These are phyloP conservation scores for Orthochromis indermauri DNA, from an alignment of 2,113 vertebrate genomes.

Conservation along the genomic window DNA sequence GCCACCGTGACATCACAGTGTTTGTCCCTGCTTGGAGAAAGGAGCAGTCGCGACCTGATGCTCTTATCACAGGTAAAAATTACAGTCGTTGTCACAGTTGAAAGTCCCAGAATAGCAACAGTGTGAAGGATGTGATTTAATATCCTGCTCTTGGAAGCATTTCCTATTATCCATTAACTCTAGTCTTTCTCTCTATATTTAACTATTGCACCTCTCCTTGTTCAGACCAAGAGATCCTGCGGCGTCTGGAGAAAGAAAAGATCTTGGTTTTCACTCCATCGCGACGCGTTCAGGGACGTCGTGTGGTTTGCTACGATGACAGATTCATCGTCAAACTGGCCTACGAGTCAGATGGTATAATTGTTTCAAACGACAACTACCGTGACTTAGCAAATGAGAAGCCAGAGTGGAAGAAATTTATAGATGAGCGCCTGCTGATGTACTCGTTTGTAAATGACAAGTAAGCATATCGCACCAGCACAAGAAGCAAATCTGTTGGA, in stretches of 20 bases:
- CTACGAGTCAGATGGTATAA: constrained; percentile 92
- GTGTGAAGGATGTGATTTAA: background rate
- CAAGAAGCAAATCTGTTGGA: background rate
- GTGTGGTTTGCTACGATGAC: constrained; percentile 97
- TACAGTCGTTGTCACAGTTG: background rate
- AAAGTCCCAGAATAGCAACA: background rate
- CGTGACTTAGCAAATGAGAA: constrained; percentile 94
- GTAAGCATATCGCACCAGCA: constrained; percentile 68
- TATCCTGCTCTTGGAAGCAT: background rate
- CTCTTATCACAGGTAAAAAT: constrained; percentile 87
- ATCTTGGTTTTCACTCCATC: constrained; percentile 95
- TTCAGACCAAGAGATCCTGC: constrained; percentile 90
- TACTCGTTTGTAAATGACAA: constrained; percentile 99
- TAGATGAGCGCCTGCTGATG: constrained; percentile 94
- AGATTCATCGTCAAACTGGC: constrained; percentile 95
- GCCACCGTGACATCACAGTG: constrained; percentile 91
- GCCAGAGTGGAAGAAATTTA: constrained; percentile 97
- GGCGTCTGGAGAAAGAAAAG: constrained; percentile 91
- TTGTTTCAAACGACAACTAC: constrained; percentile 98
- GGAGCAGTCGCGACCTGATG: constrained; percentile 94
- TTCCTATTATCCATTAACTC: background rate
- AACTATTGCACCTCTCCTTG: background rate
- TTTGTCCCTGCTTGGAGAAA: constrained; percentile 98
- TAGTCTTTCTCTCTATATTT: background rate
- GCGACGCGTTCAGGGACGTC: constrained; percentile 89